These are phyloP conservation scores for Cossypha dichroa DNA, from an alignment of 2,797 vertebrate species.

Conservation along the genomic window DNA sequence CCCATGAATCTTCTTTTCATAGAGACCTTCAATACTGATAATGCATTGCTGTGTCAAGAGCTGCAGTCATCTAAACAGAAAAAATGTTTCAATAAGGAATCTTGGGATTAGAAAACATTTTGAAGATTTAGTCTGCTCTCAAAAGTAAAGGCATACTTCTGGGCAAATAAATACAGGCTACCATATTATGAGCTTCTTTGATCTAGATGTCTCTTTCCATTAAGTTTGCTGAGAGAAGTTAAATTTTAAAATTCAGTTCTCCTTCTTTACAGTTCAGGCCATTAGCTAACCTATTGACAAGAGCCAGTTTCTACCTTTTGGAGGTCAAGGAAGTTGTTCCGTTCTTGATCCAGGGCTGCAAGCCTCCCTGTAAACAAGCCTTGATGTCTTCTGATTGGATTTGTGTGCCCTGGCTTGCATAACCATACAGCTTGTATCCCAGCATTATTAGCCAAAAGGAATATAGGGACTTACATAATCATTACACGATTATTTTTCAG, in stretches of 20 bases:
- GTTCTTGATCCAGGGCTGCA: not conserved
- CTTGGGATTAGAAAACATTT: not conserved
- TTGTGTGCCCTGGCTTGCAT: constrained; percentile 52
- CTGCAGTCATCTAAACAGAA: not conserved
- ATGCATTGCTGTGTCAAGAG: not conserved
- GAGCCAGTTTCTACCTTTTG: not conserved
- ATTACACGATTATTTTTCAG: constrained; percentile 61
- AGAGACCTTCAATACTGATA: not conserved
- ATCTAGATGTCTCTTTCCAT: not conserved
- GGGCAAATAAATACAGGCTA: not conserved
- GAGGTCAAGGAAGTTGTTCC: not conserved
- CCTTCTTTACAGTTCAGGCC: not conserved
- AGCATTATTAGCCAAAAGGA: constrained; percentile 52
- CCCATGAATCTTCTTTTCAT: not conserved
- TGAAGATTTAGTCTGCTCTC: not conserved
- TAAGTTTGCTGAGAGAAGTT: not conserved
- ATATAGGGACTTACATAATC: constrained; percentile 69
- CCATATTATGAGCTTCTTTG: not conserved
- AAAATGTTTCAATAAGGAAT: not conserved
- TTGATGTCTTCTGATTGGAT: constrained; percentile 28
- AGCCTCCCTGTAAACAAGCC: not conserved
- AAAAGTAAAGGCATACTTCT: not conserved
- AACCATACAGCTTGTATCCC: constrained; percentile 43
- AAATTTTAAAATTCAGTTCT: not conserved
- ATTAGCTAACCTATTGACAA: not conserved